Percentiles rank a stretch among this genome's conserved stretches.
phyloP scores from a whole-genome alignment of 2,797 vertebrate genomes.

The Melanotaenia pygmaea region DNA sequence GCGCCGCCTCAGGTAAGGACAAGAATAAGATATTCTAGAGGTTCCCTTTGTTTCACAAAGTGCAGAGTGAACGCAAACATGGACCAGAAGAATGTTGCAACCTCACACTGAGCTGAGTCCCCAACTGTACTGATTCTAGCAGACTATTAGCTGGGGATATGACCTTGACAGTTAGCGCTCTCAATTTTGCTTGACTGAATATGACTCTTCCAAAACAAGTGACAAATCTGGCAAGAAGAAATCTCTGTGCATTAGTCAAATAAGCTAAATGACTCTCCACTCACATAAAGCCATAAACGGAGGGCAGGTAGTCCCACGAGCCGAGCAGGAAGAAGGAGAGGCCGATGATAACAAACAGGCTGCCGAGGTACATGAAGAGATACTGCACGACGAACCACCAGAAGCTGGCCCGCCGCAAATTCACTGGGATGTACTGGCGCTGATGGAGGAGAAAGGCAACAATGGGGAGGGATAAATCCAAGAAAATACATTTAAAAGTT shows the following conservation, averaged over 20 bases:
- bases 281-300: slow-evolving; percentile 98
- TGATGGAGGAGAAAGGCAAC: slow-evolving; percentile 54
- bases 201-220: not conserved
- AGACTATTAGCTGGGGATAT: too few species aligned
- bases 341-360: slow-evolving; percentile 89
- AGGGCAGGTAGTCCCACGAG: slow-evolving; percentile 95
- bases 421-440: slow-evolving; percentile 93
- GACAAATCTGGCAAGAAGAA: not conserved
- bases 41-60: too few species aligned
- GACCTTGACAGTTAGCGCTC: not conserved
- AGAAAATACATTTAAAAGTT: not conserved
- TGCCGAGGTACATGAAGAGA: slow-evolving; percentile 90
- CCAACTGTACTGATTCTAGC: too few species aligned
- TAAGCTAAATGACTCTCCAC: slow-evolving; percentile 38
- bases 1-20: too few species aligned
- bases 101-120: too few species aligned
- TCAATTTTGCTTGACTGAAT: not conserved
- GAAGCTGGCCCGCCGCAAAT: slow-evolving; percentile 86
- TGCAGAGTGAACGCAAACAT: too few species aligned
- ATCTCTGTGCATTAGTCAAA: not conserved
- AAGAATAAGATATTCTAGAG: too few species aligned
- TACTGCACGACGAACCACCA: slow-evolving; percentile 92
- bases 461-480: not conserved
- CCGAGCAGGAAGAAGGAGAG: slow-evolving; percentile 97
- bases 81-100: too few species aligned